phyloP scores from a whole-genome alignment of 2,113 vertebrate genomes.

The Podilymbus podiceps region DNA sequence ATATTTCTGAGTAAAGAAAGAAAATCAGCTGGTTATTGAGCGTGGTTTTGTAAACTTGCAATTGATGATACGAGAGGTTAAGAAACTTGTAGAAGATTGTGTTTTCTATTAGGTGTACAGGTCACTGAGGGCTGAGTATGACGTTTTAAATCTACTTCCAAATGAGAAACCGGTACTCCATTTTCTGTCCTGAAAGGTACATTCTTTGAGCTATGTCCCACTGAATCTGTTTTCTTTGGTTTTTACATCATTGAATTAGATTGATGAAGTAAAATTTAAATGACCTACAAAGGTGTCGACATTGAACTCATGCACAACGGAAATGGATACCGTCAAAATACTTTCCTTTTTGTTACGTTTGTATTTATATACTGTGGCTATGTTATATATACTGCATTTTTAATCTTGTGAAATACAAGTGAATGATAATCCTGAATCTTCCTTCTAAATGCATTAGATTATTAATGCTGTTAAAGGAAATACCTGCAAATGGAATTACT shows the following conservation, averaged over 20 bases:
- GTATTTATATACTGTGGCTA: background rate
- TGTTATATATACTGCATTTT: slow-evolving; percentile 32
- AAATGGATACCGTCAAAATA: background rate
- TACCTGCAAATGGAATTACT: slow-evolving; percentile 55
- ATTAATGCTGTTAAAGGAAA: slow-evolving; percentile 62
- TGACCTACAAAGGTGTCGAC: background rate
- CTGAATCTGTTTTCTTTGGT: background rate
- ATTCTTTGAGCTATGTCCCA: background rate
- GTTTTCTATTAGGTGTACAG: fast-evolving
- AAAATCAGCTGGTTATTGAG: background rate
- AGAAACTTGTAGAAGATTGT: fast-evolving
- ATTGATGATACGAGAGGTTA: background rate
- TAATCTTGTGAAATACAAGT: slow-evolving; percentile 46
- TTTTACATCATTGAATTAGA: background rate
- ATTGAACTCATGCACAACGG: background rate
- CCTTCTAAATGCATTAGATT: slow-evolving; percentile 52
- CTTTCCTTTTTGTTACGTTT: background rate
- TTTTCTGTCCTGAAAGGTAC: background rate
- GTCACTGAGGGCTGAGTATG: background rate
- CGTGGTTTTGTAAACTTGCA: background rate
- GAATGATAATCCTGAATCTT: slow-evolving; percentile 40
- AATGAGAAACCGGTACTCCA: background rate
- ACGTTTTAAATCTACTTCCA: background rate
- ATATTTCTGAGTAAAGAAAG: background rate
- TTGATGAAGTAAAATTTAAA: background rate